Conservation (phyloP, 2,113 vertebrate species). For the Psittacula cyanocephala region DNA sequence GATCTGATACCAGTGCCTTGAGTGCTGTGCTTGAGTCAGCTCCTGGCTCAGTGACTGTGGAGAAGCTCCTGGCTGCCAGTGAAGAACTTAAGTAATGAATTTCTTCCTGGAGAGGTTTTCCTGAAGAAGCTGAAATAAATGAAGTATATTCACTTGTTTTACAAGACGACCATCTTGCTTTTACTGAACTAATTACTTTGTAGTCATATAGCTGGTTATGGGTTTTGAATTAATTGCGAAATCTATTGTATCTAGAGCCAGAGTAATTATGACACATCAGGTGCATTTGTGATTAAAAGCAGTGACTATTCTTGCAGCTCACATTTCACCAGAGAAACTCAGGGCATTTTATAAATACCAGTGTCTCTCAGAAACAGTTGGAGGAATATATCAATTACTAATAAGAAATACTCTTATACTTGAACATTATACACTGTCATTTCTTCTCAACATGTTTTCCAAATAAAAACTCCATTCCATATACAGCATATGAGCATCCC, state of each 20-base stretch:
- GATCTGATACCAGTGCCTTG: neutral
- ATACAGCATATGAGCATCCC: neutral
- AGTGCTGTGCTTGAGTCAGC: neutral
- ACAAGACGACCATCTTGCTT: neutral
- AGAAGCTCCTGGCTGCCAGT: neutral
- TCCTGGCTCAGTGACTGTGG: neutral
- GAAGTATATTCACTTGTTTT: neutral
- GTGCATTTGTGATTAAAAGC: neutral
- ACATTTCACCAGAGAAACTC: neutral
- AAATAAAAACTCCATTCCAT: neutral
- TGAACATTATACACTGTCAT: neutral
- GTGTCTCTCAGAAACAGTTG: neutral
- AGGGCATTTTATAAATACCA: neutral
- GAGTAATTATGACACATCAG: neutral
- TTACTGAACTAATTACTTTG: neutral
- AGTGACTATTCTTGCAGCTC: neutral
- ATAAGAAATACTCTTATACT: neutral
- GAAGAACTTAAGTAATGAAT: neutral
- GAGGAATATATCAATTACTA: neutral
- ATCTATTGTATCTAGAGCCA: neutral
- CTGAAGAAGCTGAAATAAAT: neutral
- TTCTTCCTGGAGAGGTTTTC: neutral
- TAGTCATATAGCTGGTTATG: neutral
- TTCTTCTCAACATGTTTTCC: neutral
- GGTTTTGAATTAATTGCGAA: neutral